Base-by-base conservation (phyloP, 2,797 vertebrate genomes). In the Clamator glandarius region DNA sequence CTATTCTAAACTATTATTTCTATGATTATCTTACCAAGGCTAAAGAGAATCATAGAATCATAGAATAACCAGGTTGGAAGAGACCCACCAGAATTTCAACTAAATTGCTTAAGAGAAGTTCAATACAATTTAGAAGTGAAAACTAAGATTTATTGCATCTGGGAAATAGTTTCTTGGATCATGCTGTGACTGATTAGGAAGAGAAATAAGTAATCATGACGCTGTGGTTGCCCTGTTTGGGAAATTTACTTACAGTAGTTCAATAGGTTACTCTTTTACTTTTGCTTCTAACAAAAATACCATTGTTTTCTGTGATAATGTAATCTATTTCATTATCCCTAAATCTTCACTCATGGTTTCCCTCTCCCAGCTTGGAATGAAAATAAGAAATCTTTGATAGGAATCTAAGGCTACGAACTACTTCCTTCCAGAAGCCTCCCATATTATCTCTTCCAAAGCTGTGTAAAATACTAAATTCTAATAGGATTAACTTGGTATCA, bases 401-500 rank as follows among this genome's bases (percentile, higher is more conserved):
- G 39, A 78, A 7, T 46, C 20, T 31, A 39, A 46, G 67, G 64
- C 21, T 82, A 46, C 26, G 51, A 57, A 42, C 6, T 2, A 23
- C 19, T 70, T 84, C 78, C 51, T 92, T 78, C 39, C 78, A 94
- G 80, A 81, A 93, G 54, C 33, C 41, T 81, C 59, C 48, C 26
- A 18, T 52, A 52, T 96, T 51, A 90, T 84, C 92, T 66, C 55
- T 92, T 88, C 91, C 82, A 89, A 92, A 93, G 76, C 89, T 57
- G 69, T 82, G 59, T 93, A 93, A 95, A 23, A 28, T n/a, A 21
- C 39, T 79, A 86, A 94, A 86, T 63, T 89, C 87, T 88, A 57
- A 92, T 76, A 87, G 77, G 94, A 96, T 96, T 94, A 84, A 36
- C 55, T 31, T 64, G 79, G 84, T 83, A 90, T 96, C 89, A 96